Evolutionary conservation across 2,888 invertebrate genomes (phyloP).

Genomic region (Ecliptopera silaceata): DNA sequence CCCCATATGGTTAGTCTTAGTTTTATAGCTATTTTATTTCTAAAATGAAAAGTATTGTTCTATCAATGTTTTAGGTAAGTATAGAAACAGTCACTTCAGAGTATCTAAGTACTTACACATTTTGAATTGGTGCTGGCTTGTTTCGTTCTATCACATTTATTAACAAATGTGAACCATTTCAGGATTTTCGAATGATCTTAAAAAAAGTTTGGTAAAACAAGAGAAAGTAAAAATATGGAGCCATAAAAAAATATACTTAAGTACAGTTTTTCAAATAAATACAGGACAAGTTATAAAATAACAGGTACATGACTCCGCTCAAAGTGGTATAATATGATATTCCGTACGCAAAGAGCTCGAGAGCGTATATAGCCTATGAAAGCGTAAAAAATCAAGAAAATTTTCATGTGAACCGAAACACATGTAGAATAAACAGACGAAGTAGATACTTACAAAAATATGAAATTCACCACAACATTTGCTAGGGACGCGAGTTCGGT

Average conservation of each 20-base stretch:
- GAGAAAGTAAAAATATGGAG: too few relatives aligned
- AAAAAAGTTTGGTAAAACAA: too few relatives aligned
- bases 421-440: conserved; percentile 81
- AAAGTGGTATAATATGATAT: conserved; percentile 73
- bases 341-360: conserved; percentile 71
- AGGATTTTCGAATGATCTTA: too few relatives aligned
- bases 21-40: not conserved
- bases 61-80: not conserved
- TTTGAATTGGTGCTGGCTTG: too few relatives aligned
- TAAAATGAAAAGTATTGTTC: not conserved
- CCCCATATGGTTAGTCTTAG: conserved; percentile 30
- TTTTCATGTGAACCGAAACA: conserved; percentile 82
- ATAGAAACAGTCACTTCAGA: too few relatives aligned
- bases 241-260: too few relatives aligned
- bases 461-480: conserved; percentile 84
- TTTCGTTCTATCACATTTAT: too few relatives aligned
- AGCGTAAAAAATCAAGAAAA: conserved; percentile 82
- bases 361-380: conserved; percentile 74
- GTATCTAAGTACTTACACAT: too few relatives aligned
- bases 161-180: too few relatives aligned
- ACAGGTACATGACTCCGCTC: conserved; percentile 67
- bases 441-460: conserved; percentile 83
- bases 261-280: not conserved
- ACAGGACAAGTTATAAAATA: conserved; percentile 40
- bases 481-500: conserved; percentile 68